A percentile compares a stretch with the other conserved stretches of the same genome.
Evolutionary conservation across 2,797 vertebrate genomes (phyloP).

Genomic region (Chelmon rostratus): DNA sequence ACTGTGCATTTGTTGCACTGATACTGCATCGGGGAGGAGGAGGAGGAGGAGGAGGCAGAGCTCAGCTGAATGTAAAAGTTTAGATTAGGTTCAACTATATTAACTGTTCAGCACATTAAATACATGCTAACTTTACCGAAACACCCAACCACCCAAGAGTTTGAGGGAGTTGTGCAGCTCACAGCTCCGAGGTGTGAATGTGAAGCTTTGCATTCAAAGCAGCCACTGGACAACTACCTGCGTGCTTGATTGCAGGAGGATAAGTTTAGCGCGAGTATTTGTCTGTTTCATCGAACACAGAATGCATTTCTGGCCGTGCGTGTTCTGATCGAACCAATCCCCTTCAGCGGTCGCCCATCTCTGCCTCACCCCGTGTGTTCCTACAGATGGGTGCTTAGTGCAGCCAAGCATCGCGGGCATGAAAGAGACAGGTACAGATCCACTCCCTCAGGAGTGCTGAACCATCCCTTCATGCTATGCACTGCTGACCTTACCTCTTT

Average conservation of each 20-base stretch:
- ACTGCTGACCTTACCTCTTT: conserved; percentile 45
- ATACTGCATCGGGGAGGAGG: background rate
- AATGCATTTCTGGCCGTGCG: conserved; percentile 1
- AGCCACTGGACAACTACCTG: background rate
- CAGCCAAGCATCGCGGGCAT: conserved; percentile 54
- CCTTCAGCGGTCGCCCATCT: conserved; percentile 19
- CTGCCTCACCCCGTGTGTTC: conserved; percentile 26
- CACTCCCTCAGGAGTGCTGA: conserved; percentile 41
- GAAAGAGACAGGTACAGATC: conserved; percentile 63
- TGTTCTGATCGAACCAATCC: too few species aligned
- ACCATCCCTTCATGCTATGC: conserved; percentile 29
- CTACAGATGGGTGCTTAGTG: conserved; percentile 67
- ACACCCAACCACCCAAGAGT: background rate
- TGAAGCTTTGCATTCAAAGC: background rate
- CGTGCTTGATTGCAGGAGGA: background rate
- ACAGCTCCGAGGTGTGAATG: background rate
- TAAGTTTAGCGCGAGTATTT: background rate
- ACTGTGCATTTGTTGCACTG: background rate
- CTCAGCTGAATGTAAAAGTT: too few species aligned
- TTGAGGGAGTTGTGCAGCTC: background rate
- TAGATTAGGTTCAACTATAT: too few species aligned
- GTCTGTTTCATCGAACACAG: conserved; percentile 4
- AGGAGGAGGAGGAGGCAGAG: too few species aligned
- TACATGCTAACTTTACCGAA: background rate
- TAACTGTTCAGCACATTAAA: too few species aligned